Evolutionary conservation across 2,113 vertebrate genomes (phyloP).

Genomic region (Peromyscus californicus): DNA sequence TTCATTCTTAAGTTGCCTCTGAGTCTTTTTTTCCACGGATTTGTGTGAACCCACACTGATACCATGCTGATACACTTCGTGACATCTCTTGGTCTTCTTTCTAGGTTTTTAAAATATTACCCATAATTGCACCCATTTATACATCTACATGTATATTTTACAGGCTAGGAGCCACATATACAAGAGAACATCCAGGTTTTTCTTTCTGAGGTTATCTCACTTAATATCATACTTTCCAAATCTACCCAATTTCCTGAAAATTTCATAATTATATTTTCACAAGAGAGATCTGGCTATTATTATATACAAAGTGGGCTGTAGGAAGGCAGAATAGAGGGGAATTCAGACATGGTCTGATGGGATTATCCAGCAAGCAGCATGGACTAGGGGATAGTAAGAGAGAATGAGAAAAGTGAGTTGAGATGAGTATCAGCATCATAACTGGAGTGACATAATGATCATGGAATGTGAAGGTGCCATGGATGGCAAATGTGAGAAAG

Average conservation of each 20-base stretch:
- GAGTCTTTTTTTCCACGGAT: too few species aligned
- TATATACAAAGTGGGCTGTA: not conserved
- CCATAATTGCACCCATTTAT: not conserved
- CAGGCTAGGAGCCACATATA: not conserved
- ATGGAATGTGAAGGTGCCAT: not conserved
- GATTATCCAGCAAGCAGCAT: not conserved
- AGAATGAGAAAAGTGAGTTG: not conserved
- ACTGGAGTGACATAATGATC: not conserved
- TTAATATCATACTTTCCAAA: not conserved
- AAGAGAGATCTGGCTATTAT: not conserved
- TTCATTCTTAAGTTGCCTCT: too few species aligned
- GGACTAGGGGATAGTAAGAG: not conserved
- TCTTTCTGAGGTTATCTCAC: not conserved
- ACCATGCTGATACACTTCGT: too few species aligned
- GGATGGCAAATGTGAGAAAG: not conserved
- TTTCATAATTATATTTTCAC: not conserved
- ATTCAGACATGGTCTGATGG: not conserved
- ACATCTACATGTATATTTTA: not conserved
- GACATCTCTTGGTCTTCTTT: not conserved
- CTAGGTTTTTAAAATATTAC: not conserved
- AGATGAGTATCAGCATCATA: not conserved
- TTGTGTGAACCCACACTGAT: too few species aligned
- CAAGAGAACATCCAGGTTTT: not conserved
- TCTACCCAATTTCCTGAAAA: too few species aligned
- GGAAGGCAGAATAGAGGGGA: not conserved